These are phyloP conservation scores for Pseudococcus jackbeardsleyi DNA, from an alignment of 2,888 invertebrate genomes.

Conservation along the genomic window DNA sequence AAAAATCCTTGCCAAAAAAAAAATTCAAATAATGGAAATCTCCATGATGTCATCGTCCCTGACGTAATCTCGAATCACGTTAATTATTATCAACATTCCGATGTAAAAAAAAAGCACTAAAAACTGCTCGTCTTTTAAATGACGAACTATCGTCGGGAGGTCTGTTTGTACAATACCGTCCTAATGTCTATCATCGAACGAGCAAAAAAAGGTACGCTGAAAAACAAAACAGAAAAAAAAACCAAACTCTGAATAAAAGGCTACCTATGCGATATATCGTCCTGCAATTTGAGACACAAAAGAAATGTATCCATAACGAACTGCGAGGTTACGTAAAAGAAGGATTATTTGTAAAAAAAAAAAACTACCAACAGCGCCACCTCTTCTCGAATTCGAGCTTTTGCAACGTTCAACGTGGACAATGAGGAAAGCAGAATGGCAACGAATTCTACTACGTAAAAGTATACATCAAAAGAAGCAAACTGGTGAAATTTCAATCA, in stretches of 20 bases:
- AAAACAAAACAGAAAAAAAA: background rate
- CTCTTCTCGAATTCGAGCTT: background rate
- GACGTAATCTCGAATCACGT: too few species aligned
- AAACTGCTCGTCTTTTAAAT: background rate
- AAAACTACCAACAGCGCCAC: background rate
- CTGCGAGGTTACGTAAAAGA: too few species aligned
- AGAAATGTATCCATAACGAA: background rate
- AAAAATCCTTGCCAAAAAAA: too few species aligned
- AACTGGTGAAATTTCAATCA: conserved; percentile 22
- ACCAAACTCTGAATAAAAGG: background rate
- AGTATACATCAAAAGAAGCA: background rate
- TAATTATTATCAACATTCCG: too few species aligned
- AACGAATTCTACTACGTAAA: conserved; percentile 3
- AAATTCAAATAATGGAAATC: too few species aligned
- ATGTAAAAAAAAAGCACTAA: background rate
- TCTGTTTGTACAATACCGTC: background rate
- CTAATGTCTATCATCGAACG: background rate
- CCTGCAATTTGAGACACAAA: conserved; percentile 10
- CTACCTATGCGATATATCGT: conserved; percentile 3
- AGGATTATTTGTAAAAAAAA: background rate
- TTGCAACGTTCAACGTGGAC: too few species aligned
- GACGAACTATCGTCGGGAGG: background rate
- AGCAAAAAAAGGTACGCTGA: background rate
- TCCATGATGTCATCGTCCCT: too few species aligned
- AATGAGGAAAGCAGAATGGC: background rate